Evolutionary conservation across 1,140 invertebrate species (phyloP), one percentile per base, ranked within the genome.

Genomic region (Matsumurasca onukii): DNA sequence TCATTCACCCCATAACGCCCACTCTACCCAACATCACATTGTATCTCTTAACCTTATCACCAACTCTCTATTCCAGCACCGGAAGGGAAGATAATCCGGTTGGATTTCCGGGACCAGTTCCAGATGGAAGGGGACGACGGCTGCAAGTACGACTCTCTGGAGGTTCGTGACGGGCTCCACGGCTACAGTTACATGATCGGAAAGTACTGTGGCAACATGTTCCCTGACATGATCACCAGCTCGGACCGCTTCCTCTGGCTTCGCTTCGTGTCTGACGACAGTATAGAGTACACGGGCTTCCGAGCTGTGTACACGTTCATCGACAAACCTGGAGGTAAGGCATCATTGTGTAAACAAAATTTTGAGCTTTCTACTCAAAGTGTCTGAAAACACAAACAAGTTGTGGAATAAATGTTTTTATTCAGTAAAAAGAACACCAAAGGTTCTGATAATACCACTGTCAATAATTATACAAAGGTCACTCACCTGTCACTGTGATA

Each of bases 61-160:
- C n/a, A n/a, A n/a, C n/a, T n/a, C n/a, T n/a, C 77, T 77, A 78
- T 74, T 86, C 67, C 85, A 93, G 92, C 92, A 67, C 86, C 87
- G 20, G 78, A 82, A 71, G 89, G 89, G 22, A 86, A 91, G 81
- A 79, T 89, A 39, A 84, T 94, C 59, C 84, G 86, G 70, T 80
- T 95, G 72, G 91, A 94, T 78, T 94, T 94, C 80, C 84, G 91
- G 39, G 91, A 93, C 76, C 82, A 83, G 66, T 95, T 95, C 79
- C 78, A 88, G 61, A 81, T 95, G 66, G 93, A 95, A 78, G 82
- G 85, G 25, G 3, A 24, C 2, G 62, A 45, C 22, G 83, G 85
- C 39, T 95, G 93, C 78, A 84, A 86, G 78, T 92, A 90, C 80
- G 93, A 95, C 80, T 92, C 83, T 80, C 80, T 95, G 31, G 92